These are phyloP conservation scores for Merops nubicus DNA, from an alignment of 2,113 vertebrate genomes.

Conservation along the genomic window DNA sequence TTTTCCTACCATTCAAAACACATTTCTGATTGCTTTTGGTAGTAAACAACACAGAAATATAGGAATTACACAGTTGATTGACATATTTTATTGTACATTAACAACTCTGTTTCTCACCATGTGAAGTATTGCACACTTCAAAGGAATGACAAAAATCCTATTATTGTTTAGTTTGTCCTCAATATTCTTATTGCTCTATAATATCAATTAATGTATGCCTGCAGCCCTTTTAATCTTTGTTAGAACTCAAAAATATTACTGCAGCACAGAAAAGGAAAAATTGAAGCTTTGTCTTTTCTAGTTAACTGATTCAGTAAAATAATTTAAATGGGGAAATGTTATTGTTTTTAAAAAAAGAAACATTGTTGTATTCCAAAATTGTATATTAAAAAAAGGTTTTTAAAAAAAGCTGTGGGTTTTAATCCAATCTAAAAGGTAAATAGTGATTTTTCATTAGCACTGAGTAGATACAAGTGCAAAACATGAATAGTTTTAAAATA, in stretches of 20 bases:
- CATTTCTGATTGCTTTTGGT: neutral
- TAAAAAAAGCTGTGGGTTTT: neutral
- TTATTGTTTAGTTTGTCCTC: neutral
- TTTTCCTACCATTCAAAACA: neutral
- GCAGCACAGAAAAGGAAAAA: neutral
- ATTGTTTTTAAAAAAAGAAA: neutral
- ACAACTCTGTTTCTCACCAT: neutral
- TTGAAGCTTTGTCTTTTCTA: neutral
- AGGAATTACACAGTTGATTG: neutral
- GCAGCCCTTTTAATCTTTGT: neutral
- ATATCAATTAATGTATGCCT: neutral
- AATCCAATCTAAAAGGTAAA: neutral
- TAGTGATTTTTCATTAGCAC: neutral
- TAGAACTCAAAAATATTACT: neutral
- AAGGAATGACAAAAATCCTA: neutral
- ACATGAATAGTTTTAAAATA: neutral
- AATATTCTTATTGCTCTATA: neutral
- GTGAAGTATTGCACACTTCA: neutral
- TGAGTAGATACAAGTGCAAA: neutral
- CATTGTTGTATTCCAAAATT: neutral
- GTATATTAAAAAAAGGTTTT: neutral
- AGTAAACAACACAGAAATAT: neutral
- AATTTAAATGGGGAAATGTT: neutral
- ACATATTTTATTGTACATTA: neutral
- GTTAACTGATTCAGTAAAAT: neutral